phyloP scores from a whole-genome alignment of 2,113 vertebrate genomes.

The Zosterops japonicus region DNA sequence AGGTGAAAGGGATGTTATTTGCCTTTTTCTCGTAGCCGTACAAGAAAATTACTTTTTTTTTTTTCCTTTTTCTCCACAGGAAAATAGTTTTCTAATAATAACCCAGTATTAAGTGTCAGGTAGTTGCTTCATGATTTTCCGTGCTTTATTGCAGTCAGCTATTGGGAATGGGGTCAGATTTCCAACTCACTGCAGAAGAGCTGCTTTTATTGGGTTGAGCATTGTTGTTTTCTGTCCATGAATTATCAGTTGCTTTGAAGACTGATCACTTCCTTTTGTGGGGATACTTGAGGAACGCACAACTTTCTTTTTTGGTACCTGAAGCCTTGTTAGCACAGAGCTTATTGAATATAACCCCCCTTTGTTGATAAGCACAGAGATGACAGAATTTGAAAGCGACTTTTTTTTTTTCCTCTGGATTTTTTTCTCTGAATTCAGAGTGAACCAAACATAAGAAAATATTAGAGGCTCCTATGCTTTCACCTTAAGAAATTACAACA shows the following conservation, averaged over 20 bases:
- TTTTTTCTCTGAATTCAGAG: neutral
- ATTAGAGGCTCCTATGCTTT: neutral
- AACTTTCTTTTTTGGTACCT: conserved; percentile 5
- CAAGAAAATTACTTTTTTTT: neutral
- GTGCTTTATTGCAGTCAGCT: conserved; percentile 28
- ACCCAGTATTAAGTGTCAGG: conserved; percentile 44
- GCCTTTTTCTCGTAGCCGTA: conserved; percentile 2
- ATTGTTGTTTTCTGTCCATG: conserved; percentile 33
- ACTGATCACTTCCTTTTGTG: conserved; percentile 31
- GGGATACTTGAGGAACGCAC: neutral
- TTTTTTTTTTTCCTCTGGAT: neutral
- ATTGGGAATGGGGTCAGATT: conserved; percentile 22
- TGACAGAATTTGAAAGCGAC: neutral
- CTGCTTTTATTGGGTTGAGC: conserved; percentile 35
- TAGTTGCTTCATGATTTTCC: conserved; percentile 41
- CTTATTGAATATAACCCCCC: neutral
- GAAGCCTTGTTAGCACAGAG: neutral
- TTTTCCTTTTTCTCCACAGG: neutral
- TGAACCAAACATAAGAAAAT: neutral
- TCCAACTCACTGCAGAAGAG: neutral
- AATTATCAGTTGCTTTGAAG: conserved; percentile 52
- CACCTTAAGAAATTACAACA: neutral
- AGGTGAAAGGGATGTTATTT: conserved; percentile 21
- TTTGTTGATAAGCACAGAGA: neutral
- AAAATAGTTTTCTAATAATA: conserved; percentile 60